Conservation (phyloP, 2,888 invertebrate species). For the Scaeva pyrastri region DNA sequence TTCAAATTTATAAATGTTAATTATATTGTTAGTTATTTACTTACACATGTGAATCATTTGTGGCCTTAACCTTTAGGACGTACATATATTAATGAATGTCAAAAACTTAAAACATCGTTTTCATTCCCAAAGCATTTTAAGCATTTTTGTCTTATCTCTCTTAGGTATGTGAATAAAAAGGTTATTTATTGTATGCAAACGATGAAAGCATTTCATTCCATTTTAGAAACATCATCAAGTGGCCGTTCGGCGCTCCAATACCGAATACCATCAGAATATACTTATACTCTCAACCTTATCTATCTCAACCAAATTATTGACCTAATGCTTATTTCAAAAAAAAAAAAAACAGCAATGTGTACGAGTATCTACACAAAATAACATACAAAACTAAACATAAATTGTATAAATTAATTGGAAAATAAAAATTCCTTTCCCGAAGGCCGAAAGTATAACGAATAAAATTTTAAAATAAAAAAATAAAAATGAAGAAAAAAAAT, state of each 20-base stretch:
- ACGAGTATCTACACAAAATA: constrained; percentile 25
- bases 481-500: constrained; percentile 30
- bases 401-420: constrained; percentile 67
- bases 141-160: constrained; percentile 24
- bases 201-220: constrained; percentile 41
- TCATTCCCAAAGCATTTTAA: constrained; percentile 13
- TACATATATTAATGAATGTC: constrained; percentile 8
- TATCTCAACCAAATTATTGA: constrained; percentile 27
- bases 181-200: constrained; percentile 33
- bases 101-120: constrained; percentile 6
- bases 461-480: constrained; percentile 36
- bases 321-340: constrained; percentile 27
- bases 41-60: background rate
- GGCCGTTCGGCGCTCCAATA: no score
- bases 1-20: background rate
- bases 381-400: constrained; percentile 44
- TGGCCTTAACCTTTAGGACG: constrained; percentile 23
- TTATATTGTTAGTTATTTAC: background rate
- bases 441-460: constrained; percentile 41
- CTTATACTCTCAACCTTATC: constrained; percentile 21
- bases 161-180: constrained; percentile 15
- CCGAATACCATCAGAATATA: background rate
- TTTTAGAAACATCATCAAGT: background rate
- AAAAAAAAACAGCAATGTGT: constrained; percentile 35
- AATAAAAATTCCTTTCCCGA: constrained; percentile 61